Conservation (phyloP, 2,888 invertebrate genomes). For the Diadegma fenestrale region DNA sequence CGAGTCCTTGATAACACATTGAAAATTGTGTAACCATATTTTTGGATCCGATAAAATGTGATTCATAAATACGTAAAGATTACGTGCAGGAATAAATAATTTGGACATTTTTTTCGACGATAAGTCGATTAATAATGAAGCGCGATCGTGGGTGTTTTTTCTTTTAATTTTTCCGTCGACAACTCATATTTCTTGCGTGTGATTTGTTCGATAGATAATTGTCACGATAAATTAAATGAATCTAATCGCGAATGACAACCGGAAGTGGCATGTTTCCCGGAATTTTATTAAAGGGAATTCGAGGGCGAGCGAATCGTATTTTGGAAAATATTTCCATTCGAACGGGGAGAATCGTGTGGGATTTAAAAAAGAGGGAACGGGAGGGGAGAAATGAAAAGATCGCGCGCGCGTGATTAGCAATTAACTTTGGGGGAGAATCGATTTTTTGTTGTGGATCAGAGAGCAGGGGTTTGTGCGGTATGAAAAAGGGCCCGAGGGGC, state of each 20-base stretch:
- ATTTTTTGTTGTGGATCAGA: conserved; percentile 38
- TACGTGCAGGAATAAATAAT: background rate
- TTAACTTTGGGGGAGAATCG: conserved; percentile 74
- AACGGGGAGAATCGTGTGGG: conserved; percentile 5
- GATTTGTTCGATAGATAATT: background rate
- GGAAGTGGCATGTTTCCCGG: background rate
- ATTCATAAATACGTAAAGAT: background rate
- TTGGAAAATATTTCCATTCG: background rate
- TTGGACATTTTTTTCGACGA: background rate
- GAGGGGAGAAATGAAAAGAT: conserved; percentile 40
- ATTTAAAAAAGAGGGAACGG: conserved; percentile 10
- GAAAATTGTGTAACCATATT: background rate
- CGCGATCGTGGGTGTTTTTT: background rate
- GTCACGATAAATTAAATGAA: background rate
- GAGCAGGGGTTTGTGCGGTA: conserved; percentile 36
- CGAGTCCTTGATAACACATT: background rate
- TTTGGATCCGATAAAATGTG: background rate
- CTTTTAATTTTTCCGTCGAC: background rate
- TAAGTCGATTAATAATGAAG: background rate
- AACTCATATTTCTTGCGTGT: background rate
- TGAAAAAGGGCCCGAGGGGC: conserved; percentile 45
- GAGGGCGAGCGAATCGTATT: background rate
- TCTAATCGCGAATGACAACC: background rate
- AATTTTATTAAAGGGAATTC: background rate
- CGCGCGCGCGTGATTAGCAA: conserved; percentile 75